Conservation (phyloP, 2,797 vertebrate species). For the Urophycis tenuis region DNA sequence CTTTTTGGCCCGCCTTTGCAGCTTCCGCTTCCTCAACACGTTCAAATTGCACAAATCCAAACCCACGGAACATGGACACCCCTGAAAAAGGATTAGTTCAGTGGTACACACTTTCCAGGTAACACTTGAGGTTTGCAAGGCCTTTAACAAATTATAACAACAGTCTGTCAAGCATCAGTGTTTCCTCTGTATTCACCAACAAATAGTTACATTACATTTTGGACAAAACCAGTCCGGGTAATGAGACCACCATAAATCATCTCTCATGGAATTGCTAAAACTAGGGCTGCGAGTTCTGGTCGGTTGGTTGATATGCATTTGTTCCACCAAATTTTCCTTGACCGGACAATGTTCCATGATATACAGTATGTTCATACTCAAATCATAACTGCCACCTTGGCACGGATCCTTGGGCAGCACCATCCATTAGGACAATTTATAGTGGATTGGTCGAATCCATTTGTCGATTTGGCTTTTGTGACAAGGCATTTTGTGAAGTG, state of each 20-base stretch:
- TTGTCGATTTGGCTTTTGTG: no score
- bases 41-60: constrained; percentile 89
- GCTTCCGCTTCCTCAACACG: constrained; percentile 82
- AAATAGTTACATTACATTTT: neutral
- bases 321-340: no score
- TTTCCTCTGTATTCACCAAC: constrained; percentile 2
- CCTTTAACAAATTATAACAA: neutral
- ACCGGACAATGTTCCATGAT: no score
- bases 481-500: no score
- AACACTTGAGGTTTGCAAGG: constrained; percentile 32
- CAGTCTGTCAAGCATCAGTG: neutral
- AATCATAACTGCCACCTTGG: no score
- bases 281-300: no score
- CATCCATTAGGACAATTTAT: no score
- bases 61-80: constrained; percentile 83
- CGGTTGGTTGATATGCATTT: no score
- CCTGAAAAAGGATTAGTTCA: constrained; percentile 80
- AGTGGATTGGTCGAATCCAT: no score
- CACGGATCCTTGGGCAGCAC: no score
- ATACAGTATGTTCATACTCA: no score
- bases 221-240: neutral
- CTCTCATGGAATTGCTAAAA: no score
- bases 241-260: neutral
- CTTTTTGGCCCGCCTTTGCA: constrained; percentile 82
- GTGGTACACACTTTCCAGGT: constrained; percentile 43